These are phyloP conservation scores for Paramormyrops kingsleyae DNA, from an alignment of 2,113 vertebrate species.

Conservation along the genomic window DNA sequence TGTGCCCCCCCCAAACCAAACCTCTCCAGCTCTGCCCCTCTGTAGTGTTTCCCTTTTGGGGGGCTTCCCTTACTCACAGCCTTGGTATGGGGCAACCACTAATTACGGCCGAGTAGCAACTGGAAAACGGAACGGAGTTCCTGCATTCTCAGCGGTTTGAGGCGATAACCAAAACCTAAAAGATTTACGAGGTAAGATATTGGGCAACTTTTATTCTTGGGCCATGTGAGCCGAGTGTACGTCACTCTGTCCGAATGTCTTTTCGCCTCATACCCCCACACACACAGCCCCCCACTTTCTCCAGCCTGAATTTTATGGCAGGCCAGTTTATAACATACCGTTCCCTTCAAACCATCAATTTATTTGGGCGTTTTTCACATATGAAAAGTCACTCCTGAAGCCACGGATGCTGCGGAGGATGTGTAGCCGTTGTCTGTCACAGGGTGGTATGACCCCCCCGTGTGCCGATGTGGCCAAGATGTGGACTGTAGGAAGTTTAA, in stretches of 20 bases:
- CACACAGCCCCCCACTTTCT: not conserved
- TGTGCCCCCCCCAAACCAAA: conserved; percentile 28
- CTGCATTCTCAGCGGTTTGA: conserved; percentile 54
- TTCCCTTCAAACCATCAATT: conserved; percentile 37
- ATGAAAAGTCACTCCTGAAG: conserved; percentile 42
- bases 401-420: not conserved
- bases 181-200: conserved; percentile 54
- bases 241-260: conserved; percentile 26
- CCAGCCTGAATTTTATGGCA: conserved; percentile 41
- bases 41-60: conserved; percentile 40
- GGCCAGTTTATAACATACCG: conserved; percentile 28
- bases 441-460: conserved; percentile 3
- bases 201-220: conserved; percentile 29
- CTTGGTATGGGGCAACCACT: conserved; percentile 58
- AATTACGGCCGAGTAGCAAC: conserved; percentile 52
- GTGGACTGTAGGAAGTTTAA: conserved; percentile 3
- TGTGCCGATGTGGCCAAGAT: conserved; percentile 29
- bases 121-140: conserved; percentile 45
- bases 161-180: conserved; percentile 47
- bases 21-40: conserved; percentile 31
- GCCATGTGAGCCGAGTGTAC: conserved; percentile 34
- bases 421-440: not conserved
- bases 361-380: conserved; percentile 44
- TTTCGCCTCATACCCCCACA: conserved; percentile 21
- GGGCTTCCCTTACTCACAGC: conserved; percentile 50